Percentiles rank a stretch among this genome's conserved stretches.
phyloP scores from a whole-genome alignment of 2,888 invertebrate genomes.

The Melipona bicolor region DNA sequence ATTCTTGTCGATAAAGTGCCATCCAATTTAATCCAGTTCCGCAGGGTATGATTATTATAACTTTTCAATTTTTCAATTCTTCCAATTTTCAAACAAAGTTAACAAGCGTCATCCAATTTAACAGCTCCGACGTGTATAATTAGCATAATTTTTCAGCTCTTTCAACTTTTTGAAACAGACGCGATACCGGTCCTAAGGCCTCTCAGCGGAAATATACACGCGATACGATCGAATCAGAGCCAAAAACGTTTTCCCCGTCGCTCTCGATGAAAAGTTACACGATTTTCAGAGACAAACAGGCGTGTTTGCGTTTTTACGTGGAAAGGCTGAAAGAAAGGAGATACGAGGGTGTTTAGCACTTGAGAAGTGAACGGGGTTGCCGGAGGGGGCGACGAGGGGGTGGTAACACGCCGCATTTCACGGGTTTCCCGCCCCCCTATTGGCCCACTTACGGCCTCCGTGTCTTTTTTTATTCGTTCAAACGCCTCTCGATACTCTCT shows the following conservation, averaged over 20 bases:
- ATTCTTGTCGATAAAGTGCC: too few species aligned
- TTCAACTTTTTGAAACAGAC: too few species aligned
- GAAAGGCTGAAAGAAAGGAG: slow-evolving; percentile 18
- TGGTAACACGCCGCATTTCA: slow-evolving; percentile 75
- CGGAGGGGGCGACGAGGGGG: slow-evolving; percentile 36
- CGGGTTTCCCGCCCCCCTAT: slow-evolving; percentile 81
- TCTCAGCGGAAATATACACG: too few species aligned
- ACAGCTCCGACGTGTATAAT: too few species aligned
- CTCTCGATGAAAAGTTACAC: neutral
- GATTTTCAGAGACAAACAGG: neutral
- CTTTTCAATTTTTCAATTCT: too few species aligned
- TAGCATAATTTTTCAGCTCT: too few species aligned
- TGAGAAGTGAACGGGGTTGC: slow-evolving; percentile 61
- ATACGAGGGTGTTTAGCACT: slow-evolving; percentile 62
- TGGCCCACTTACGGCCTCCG: slow-evolving; percentile 79
- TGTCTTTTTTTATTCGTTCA: slow-evolving; percentile 38
- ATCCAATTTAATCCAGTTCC: too few species aligned
- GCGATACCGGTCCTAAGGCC: too few species aligned
- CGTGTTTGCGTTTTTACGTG: slow-evolving; percentile 25
- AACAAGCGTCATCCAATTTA: too few species aligned
- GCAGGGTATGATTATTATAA: too few species aligned
- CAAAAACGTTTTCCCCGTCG: neutral
- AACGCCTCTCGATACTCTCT: slow-evolving; percentile 22
- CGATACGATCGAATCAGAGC: too few species aligned
- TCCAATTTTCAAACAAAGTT: too few species aligned